Percentiles rank a stretch among this genome's conserved stretches.
Conservation (phyloP, 92 coral and sea anemone genomes). For the Phenganax stokvisi region DNA sequence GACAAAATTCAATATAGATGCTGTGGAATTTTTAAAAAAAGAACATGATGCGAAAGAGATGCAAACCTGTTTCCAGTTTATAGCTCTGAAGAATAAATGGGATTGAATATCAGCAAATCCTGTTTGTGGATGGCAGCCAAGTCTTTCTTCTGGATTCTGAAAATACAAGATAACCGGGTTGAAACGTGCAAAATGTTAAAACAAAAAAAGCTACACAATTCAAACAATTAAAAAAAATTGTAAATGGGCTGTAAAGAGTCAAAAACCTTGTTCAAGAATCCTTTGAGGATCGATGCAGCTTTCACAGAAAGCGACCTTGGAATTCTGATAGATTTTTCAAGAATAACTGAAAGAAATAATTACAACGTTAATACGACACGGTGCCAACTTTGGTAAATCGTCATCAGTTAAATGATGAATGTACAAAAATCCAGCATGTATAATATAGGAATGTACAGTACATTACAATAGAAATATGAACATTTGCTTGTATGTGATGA, state of each 20-base stretch:
- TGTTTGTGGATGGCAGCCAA: slow-evolving; percentile 95
- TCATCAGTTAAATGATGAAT: too few relatives aligned
- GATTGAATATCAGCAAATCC: slow-evolving; percentile 97
- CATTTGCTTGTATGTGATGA: too few relatives aligned
- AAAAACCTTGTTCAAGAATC: slow-evolving; percentile 88
- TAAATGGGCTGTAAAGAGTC: not conserved
- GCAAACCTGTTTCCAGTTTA: slow-evolving; percentile 92
- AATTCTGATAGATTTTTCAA: slow-evolving; percentile 95
- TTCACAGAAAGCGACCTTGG: slow-evolving; percentile 97
- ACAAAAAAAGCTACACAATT: not conserved
- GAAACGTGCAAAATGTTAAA: not conserved
- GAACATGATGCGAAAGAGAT: not conserved
- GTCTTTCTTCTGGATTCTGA: slow-evolving; percentile 79
- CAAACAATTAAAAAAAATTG: not conserved
- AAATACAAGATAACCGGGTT: slow-evolving; percentile 10
- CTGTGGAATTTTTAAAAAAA: not conserved
- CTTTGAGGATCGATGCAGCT: slow-evolving; percentile 96
- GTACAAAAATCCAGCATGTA: too few relatives aligned
- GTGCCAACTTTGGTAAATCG: too few relatives aligned
- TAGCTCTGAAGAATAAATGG: slow-evolving; percentile 82
- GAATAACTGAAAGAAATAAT: slow-evolving; percentile 62
- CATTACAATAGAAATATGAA: too few relatives aligned
- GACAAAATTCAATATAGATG: not conserved
- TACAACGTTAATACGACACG: not conserved
- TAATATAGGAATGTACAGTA: too few relatives aligned